A percentile compares a stretch with the other conserved stretches of the same genome.
Conservation (phyloP, 2,888 invertebrate genomes). For the Kuschelorhynchus macadamiae region DNA sequence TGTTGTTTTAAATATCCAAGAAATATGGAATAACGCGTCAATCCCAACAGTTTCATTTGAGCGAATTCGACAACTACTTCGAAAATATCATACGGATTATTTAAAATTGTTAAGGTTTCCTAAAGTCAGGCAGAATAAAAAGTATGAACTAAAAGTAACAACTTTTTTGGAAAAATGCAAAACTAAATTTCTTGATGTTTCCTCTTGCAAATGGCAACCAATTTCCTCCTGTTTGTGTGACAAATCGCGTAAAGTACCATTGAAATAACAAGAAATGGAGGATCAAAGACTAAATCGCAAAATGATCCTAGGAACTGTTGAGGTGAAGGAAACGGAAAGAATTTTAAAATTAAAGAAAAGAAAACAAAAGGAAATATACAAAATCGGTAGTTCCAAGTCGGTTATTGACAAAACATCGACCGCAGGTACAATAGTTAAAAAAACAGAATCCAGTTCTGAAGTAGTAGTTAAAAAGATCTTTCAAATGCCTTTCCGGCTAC, state of each 20-base stretch:
- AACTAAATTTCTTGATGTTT: conserved; percentile 1
- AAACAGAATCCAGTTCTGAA: background rate
- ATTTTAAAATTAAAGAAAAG: no score
- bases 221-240: background rate
- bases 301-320: background rate
- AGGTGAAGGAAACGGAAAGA: background rate
- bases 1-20: background rate
- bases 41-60: background rate
- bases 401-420: background rate
- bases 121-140: background rate
- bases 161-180: background rate
- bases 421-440: background rate
- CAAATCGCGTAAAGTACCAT: background rate
- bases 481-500: no score
- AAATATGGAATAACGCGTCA: background rate
- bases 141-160: background rate
- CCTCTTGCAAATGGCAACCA: background rate
- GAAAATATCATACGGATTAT: conserved; percentile 3
- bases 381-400: no score
- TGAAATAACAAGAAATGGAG: background rate
- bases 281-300: background rate
- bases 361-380: background rate
- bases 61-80: background rate
- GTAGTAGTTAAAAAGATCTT: no score
- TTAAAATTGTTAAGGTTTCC: background rate